phyloP scores from a whole-genome alignment of 2,888 invertebrate species.

The Toxonevra muliebris region DNA sequence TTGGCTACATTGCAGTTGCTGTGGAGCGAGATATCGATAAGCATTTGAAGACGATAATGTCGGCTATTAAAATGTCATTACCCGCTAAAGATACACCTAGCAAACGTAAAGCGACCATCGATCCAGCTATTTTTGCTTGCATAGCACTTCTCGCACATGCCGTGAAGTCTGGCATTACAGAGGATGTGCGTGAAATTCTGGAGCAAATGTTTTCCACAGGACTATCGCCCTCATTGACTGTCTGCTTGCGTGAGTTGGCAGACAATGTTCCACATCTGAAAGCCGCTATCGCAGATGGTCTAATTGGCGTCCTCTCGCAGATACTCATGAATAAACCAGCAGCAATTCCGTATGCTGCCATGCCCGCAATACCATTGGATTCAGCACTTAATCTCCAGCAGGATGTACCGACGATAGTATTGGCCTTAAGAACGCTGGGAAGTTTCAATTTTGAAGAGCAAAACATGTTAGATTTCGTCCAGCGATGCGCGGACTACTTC shows the following conservation, averaged over 20 bases:
- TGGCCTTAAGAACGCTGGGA: conserved; percentile 92
- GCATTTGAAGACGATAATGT: conserved; percentile 86
- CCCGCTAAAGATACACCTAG: conserved; percentile 81
- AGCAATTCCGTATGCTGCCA: conserved; percentile 71
- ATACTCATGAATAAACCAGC: conserved; percentile 89
- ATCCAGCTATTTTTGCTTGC: conserved; percentile 92
- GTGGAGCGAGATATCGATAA: conserved; percentile 82
- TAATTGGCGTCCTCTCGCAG: conserved; percentile 89
- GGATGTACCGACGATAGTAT: conserved; percentile 85
- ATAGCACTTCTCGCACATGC: conserved; percentile 91
- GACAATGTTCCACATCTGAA: conserved; percentile 87
- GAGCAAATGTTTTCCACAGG: conserved; percentile 94
- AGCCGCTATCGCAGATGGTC: conserved; percentile 89
- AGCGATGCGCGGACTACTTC: conserved; percentile 90
- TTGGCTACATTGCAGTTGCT: conserved; percentile 91
- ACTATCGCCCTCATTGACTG: conserved; percentile 88
- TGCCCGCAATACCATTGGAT: conserved; percentile 62
- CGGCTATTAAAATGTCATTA: conserved; percentile 77
- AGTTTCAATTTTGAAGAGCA: conserved; percentile 91
- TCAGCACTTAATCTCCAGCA: conserved; percentile 61
- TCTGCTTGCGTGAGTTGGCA: conserved; percentile 89
- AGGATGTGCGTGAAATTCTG: conserved; percentile 83
- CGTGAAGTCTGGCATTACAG: conserved; percentile 78
- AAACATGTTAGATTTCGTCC: conserved; percentile 89
- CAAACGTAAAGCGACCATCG: conserved; percentile 78